Evolutionary conservation across 37 sponge, comb jelly and placozoan species (phyloP), one percentile per base, ranked within the genome.

Genomic region (Amphimedon queenslandica): DNA sequence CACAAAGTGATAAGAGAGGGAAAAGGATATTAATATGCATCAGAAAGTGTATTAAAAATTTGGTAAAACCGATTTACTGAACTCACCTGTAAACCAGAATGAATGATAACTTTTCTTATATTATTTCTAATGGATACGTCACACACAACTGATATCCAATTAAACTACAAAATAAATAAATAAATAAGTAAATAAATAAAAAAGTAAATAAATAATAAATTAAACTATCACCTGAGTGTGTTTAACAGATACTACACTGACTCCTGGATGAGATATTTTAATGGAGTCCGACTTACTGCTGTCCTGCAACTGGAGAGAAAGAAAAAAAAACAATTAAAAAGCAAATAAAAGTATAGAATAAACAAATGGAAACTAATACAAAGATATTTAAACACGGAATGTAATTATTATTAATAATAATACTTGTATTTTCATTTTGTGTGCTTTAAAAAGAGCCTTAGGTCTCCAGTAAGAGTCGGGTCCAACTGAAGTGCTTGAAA

Each of bases 381-480:
- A n/a, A n/a, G n/a, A n/a, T n/a, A n/a, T n/a, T n/a, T n/a, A n/a
- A n/a, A n/a, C n/a, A n/a, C n/a, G n/a, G n/a, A 47, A 47, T 47
- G 53, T 47, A 47, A 47, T 47, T 18, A 8, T 47, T 13, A 47
- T 47, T 47, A 47, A 47, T 13, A 47, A 47, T 18, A 8, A 47
- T 47, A 47, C 53, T 13, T 47, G 53, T 18, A 47, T 47, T 47
- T 8, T 47, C 13, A 47, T 47, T 13, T 47, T 47, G 13, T 47
- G 53, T 18, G 13, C 13, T 47, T 47, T 47, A 8, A 47, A 47
- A 18, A 47, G 13, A 47, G 53, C 8, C 53, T 47, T 47, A 18
- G 53, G 53, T 47, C 13, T 47, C 53, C 53, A 47, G 53, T 47
- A 47, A 47, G n/a, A n/a, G n/a, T n/a, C n/a, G n/a, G n/a, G n/a